Conservation (phyloP, 2,113 vertebrate genomes). For the Zingel zingel region DNA sequence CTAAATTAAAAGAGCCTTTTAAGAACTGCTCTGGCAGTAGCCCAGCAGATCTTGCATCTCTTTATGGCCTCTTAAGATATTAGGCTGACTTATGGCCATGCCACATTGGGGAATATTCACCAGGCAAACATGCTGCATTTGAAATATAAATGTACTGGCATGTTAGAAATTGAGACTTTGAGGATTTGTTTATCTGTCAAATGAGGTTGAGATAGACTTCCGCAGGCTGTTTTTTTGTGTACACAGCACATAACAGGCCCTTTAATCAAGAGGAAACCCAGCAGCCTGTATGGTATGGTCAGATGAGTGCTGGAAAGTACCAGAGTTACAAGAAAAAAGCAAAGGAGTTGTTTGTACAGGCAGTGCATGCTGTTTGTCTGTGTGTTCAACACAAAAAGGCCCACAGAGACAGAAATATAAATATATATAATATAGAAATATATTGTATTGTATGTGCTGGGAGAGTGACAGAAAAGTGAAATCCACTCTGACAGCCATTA, state of each 20-base stretch:
- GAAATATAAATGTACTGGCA: not conserved
- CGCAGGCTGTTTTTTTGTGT: not conserved
- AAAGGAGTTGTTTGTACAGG: not conserved
- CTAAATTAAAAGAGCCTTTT: slow-evolving; percentile 18
- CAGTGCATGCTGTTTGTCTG: not conserved
- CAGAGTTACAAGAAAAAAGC: slow-evolving; percentile 40
- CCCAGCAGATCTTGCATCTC: not conserved
- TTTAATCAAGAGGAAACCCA: slow-evolving; percentile 9
- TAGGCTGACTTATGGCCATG: not conserved
- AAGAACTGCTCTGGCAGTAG: not conserved
- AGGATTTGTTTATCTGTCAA: not conserved
- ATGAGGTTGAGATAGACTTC: not conserved
- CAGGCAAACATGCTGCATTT: not conserved
- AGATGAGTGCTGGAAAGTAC: slow-evolving; percentile 67
- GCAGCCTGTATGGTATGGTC: not conserved
- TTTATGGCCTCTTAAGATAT: not conserved
- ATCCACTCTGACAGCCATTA: slow-evolving; percentile 44
- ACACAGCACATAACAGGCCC: not conserved
- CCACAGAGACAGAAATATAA: too few species aligned
- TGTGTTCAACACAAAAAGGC: not conserved
- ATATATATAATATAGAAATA: too few species aligned
- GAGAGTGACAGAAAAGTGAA: slow-evolving; percentile 49
- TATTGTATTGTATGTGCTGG: slow-evolving; percentile 9
- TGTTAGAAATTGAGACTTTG: not conserved
- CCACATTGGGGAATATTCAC: not conserved